Percentiles rank a stretch among this genome's conserved stretches.
Evolutionary conservation across 1,140 invertebrate genomes (phyloP).

Genomic region (Anastrepha obliqua): DNA sequence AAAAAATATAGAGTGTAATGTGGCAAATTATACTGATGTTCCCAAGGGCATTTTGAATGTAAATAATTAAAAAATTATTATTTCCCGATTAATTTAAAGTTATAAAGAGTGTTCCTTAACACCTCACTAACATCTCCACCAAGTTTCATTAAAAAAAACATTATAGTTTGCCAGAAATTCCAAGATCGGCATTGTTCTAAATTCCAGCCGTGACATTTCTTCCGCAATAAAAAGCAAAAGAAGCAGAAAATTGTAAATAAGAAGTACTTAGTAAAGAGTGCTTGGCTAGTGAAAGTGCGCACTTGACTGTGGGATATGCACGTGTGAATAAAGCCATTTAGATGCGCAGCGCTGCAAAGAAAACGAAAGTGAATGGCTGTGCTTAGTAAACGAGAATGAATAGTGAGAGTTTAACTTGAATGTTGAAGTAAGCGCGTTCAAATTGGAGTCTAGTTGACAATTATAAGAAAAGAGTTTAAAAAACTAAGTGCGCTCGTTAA

Average conservation of each 20-base stretch:
- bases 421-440: not conserved
- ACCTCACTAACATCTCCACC: too few species aligned
- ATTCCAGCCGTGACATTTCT: not conserved
- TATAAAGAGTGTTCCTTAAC: too few species aligned
- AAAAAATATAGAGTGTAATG: too few species aligned
- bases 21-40: too few species aligned
- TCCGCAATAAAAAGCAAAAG: not conserved
- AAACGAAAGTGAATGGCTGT: not conserved
- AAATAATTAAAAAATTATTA: too few species aligned
- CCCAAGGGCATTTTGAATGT: too few species aligned
- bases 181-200: too few species aligned
- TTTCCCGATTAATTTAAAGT: too few species aligned
- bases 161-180: too few species aligned
- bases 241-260: not conserved
- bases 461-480: not conserved
- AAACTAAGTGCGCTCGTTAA: too few species aligned
- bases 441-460: not conserved
- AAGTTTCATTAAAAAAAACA: too few species aligned
- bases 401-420: not conserved
- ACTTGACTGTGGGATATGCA: not conserved
- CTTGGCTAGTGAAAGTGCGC: not conserved
- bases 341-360: not conserved
- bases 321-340: not conserved
- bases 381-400: not conserved
- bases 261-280: not conserved